Conservation (phyloP, 2,113 vertebrate genomes). For the Tympanuchus pallidicinctus region DNA sequence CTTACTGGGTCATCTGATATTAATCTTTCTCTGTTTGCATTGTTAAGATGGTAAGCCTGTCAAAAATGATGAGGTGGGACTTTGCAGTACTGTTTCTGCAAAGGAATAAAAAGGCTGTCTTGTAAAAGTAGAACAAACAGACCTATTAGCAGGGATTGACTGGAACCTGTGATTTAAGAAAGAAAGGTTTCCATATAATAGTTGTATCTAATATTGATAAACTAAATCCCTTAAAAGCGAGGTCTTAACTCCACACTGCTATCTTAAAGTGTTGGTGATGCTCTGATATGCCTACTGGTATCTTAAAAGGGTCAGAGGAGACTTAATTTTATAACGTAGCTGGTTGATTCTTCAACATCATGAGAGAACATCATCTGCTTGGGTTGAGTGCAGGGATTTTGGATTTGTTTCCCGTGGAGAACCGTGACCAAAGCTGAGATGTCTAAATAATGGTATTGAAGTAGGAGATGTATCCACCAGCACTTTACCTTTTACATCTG, state of each 20-base stretch:
- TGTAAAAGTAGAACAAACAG: not conserved
- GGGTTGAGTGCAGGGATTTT: not conserved
- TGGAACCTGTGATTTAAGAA: not conserved
- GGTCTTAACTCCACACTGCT: not conserved
- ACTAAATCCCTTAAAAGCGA: not conserved
- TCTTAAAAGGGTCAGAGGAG: not conserved
- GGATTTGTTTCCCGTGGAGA: not conserved
- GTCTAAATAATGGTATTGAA: not conserved
- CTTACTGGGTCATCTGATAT: constrained; percentile 33
- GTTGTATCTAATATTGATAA: not conserved
- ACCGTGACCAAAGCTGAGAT: not conserved
- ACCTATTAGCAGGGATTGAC: not conserved
- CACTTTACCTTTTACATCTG: not conserved
- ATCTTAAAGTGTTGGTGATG: not conserved
- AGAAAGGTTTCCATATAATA: not conserved
- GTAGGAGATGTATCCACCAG: not conserved
- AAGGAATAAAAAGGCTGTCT: not conserved
- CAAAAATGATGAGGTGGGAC: not conserved
- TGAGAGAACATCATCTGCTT: not conserved
- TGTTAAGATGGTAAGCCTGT: constrained; percentile 13
- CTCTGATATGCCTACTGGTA: not conserved
- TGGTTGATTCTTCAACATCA: not conserved
- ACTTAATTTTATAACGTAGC: not conserved
- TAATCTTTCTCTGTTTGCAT: constrained; percentile 25
- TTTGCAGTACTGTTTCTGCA: not conserved